A percentile compares a stretch with the other conserved stretches of the same genome.
Conservation (phyloP, 1,140 invertebrate genomes). For the Lycorma delicatula region DNA sequence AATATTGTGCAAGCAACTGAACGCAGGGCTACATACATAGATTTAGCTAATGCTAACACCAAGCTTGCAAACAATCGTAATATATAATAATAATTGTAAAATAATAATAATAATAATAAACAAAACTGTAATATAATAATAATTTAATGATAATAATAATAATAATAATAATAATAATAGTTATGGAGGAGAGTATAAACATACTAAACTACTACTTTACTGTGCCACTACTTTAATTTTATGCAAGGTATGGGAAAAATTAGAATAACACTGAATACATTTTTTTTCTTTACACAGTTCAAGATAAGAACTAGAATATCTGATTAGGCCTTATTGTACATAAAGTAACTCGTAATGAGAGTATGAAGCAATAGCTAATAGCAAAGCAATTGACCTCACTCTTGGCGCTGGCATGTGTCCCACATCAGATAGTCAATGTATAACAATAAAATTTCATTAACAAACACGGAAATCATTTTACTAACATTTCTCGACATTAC, state of each 20-base stretch:
- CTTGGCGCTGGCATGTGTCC: conserved; percentile 23
- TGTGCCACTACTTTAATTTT: neutral
- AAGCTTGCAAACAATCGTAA: conserved; percentile 6
- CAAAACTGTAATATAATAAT: neutral
- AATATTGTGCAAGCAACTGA: conserved; percentile 15
- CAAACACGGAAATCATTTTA: neutral
- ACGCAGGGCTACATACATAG: conserved; percentile 21
- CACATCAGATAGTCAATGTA: no score
- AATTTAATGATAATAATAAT: neutral
- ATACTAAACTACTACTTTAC: neutral
- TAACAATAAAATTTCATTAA: no score
- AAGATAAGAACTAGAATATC: conserved; percentile 14
- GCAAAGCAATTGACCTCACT: conserved; percentile 26
- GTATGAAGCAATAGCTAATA: conserved; percentile 20
- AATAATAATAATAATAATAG: conserved; percentile 1
- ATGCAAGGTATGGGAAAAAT: conserved; percentile 6
- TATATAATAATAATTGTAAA: neutral
- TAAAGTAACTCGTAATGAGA: conserved; percentile 13
- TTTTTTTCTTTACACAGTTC: conserved; percentile 9
- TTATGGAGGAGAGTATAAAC: neutral
- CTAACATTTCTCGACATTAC: neutral
- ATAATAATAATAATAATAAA: no score
- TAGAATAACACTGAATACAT: conserved; percentile 18
- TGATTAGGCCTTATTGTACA: conserved; percentile 13
- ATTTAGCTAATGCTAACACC: conserved; percentile 17